Evolutionary conservation across 1,140 invertebrate species (phyloP).

Genomic region (Pseudachorutes palmiensis): DNA sequence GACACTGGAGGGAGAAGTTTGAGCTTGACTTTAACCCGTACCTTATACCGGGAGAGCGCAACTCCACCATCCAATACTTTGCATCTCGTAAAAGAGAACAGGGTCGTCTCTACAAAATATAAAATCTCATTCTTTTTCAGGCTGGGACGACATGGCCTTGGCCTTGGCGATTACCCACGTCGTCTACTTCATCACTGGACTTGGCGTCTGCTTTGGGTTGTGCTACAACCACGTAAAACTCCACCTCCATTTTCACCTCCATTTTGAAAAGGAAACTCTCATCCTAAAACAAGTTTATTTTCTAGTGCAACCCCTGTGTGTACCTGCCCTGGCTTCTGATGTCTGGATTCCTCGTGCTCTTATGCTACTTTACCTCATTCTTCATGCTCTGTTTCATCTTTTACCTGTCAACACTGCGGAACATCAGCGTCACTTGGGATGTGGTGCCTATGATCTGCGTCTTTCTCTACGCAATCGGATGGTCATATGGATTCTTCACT

Average conservation of each 20-base stretch:
- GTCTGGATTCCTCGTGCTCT: conserved; percentile 13
- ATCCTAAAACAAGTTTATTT: no score
- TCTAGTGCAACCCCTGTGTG: neutral
- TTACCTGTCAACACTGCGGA: conserved; percentile 11
- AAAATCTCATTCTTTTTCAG: conserved; percentile 19
- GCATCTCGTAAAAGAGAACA: no score
- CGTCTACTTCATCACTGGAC: conserved; percentile 18
- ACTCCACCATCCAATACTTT: no score
- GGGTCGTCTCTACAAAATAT: no score
- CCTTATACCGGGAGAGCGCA: conserved; percentile 7
- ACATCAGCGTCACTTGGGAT: conserved; percentile 19
- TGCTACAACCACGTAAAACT: conserved; percentile 14
- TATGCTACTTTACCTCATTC: neutral
- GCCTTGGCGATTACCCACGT: conserved; percentile 10
- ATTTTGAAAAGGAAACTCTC: no score
- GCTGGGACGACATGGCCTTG: conserved; percentile 23
- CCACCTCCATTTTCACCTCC: no score
- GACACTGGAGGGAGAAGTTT: conserved; percentile 29
- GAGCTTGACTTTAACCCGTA: conserved; percentile 27
- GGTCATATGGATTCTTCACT: conserved; percentile 18
- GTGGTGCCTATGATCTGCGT: conserved; percentile 5
- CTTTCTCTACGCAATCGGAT: conserved; percentile 5
- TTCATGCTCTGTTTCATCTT: conserved; percentile 17
- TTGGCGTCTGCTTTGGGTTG: conserved; percentile 11
- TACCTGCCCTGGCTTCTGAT: conserved; percentile 31